phyloP scores from a whole-genome alignment of 1,140 invertebrate species.

The Aphaenogaster ashmeadi region DNA sequence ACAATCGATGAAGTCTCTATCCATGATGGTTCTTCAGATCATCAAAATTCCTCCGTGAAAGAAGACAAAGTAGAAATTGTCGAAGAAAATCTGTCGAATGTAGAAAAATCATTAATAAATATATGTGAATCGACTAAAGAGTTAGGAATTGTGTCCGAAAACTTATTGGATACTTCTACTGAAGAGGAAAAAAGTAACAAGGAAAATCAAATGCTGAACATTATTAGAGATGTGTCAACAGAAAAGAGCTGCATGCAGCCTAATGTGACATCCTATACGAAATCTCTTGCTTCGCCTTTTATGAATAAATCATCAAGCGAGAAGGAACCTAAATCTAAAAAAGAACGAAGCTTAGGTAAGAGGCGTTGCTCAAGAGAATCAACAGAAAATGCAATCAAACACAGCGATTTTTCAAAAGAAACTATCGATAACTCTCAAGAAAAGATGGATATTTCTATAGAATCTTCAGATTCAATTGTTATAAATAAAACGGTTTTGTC shows the following conservation, averaged over 20 bases:
- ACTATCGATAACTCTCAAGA: not conserved
- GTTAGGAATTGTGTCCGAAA: constrained; percentile 37
- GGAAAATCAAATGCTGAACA: constrained; percentile 67
- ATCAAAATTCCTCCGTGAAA: not conserved
- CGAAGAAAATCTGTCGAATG: not conserved
- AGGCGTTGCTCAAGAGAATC: constrained; percentile 20
- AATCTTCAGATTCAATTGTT: not conserved
- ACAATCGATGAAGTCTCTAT: not conserved
- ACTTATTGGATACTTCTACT: constrained; percentile 41
- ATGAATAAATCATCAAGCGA: constrained; percentile 56
- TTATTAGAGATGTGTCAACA: constrained; percentile 14
- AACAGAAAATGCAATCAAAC: constrained; percentile 20
- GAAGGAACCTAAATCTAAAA: constrained; percentile 18
- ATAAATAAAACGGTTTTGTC: not conserved
- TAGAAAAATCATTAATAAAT: not conserved
- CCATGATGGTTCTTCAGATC: not conserved
- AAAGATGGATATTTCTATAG: not conserved
- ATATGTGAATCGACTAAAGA: constrained; percentile 40
- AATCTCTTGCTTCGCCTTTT: not conserved
- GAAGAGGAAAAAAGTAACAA: constrained; percentile 69
- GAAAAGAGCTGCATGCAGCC: constrained; percentile 21
- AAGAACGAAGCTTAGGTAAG: not conserved
- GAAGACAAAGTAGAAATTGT: not conserved
- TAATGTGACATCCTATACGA: not conserved
- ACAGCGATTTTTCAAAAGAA: not conserved